A percentile compares a stretch with the other conserved stretches of the same genome.
Evolutionary conservation across 2,113 vertebrate species (phyloP).

Genomic region (Cynoglossus semilaevis): DNA sequence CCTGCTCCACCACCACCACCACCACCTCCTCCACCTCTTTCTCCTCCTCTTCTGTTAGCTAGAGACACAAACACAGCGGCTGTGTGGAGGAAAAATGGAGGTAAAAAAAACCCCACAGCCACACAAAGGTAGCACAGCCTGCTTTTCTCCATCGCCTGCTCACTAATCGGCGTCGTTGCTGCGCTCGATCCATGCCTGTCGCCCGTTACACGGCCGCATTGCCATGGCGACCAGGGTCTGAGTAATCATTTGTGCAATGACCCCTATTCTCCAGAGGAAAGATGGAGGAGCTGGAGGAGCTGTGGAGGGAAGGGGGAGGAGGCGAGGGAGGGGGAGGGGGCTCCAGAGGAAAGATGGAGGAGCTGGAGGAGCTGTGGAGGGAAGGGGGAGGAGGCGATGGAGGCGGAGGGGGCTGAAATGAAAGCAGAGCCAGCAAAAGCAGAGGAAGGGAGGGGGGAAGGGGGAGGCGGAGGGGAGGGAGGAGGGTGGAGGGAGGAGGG

Average conservation of each 20-base stretch:
- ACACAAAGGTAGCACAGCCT: conserved; percentile 76
- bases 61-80: conserved; percentile 59
- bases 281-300: conserved; percentile 55
- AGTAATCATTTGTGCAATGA: conserved; percentile 98
- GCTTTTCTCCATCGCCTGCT: conserved; percentile 78
- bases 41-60: conserved; percentile 57
- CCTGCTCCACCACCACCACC: conserved; percentile 44
- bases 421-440: conserved; percentile 53
- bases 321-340: conserved; percentile 38
- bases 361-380: conserved; percentile 44
- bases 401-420: conserved; percentile 45
- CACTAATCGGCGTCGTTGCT: conserved; percentile 87
- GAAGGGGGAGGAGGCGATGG: conserved; percentile 39
- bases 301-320: conserved; percentile 45
- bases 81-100: conserved; percentile 54
- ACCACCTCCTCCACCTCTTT: conserved; percentile 42
- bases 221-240: conserved; percentile 93
- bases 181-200: conserved; percentile 86
- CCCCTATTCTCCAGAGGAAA: conserved; percentile 90
- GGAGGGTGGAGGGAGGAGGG: too few species aligned
- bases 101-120: conserved; percentile 40
- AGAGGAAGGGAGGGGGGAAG: conserved; percentile 39
- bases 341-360: conserved; percentile 76
- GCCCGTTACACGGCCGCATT: conserved; percentile 86
- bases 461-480: conserved; percentile 5